phyloP scores from a whole-genome alignment of 2,888 invertebrate species.

The Calameuta idolon region DNA sequence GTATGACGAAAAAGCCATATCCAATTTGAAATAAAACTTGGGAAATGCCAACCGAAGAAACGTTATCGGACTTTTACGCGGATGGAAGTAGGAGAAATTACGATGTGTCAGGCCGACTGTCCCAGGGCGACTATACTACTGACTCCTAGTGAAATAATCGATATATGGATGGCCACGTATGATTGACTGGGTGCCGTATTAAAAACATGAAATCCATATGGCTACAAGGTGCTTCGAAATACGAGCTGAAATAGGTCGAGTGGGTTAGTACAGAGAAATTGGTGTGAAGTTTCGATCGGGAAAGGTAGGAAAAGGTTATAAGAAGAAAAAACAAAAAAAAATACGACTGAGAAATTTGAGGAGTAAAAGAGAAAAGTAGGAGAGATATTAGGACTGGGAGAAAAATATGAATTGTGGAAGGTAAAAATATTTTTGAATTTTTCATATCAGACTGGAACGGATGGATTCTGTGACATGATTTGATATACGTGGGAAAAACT shows the following conservation, averaged over 20 bases:
- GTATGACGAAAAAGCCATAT: constrained; percentile 25
- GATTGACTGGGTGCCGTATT: constrained; percentile 36
- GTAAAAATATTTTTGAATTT: too few species aligned
- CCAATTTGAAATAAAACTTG: constrained; percentile 4
- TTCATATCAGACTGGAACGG: too few species aligned
- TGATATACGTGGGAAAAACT: too few species aligned
- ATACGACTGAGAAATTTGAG: too few species aligned
- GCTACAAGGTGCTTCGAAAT: background rate
- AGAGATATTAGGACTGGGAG: too few species aligned
- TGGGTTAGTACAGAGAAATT: background rate
- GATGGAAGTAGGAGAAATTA: constrained; percentile 43
- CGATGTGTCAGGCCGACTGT: constrained; percentile 44
- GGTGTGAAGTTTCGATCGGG: background rate
- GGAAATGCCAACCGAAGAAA: too few species aligned
- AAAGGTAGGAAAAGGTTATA: background rate
- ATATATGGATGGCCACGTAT: constrained; percentile 61
- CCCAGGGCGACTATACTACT: constrained; percentile 53
- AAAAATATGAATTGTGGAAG: too few species aligned
- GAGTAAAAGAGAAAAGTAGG: too few species aligned
- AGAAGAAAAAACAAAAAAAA: background rate
- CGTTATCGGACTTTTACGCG: background rate
- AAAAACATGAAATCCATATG: background rate
- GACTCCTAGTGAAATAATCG: constrained; percentile 60
- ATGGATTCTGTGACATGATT: too few species aligned
- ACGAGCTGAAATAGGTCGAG: background rate